A percentile compares a stretch with the other conserved stretches of the same genome.
These are phyloP conservation scores for Drosophila hydei DNA, from an alignment of 1,140 invertebrate species.

Conservation along the genomic window DNA sequence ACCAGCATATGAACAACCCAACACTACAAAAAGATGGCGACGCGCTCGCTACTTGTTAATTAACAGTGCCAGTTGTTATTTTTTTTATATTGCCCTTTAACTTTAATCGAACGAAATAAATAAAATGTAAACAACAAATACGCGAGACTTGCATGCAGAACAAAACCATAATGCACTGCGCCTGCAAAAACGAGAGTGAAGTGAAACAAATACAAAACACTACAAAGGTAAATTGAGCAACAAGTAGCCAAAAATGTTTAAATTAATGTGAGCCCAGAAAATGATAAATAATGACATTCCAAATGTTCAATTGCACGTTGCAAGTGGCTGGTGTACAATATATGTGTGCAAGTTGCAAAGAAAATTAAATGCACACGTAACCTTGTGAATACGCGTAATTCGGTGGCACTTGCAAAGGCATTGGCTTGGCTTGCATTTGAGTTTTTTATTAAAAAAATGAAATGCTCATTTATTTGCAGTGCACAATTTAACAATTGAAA, in stretches of 20 bases:
- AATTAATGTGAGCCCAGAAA: not conserved
- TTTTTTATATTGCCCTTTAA: conserved; percentile 48
- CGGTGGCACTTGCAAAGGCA: conserved; percentile 65
- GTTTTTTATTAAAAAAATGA: conserved; percentile 1
- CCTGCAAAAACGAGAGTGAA: conserved; percentile 36
- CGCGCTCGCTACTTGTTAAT: conserved; percentile 69
- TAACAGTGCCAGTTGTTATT: conserved; percentile 74
- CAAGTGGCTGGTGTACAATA: not conserved
- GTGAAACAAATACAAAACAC: conserved; percentile 67
- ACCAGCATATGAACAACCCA: conserved; percentile 45
- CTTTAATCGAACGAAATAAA: conserved; percentile 41
- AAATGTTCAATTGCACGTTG: not conserved
- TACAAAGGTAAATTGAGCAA: conserved; percentile 62
- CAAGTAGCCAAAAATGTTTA: conserved; percentile 56
- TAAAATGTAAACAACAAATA: conserved; percentile 62
- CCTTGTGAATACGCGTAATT: conserved; percentile 83
- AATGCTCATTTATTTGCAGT: conserved; percentile 29
- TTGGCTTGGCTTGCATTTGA: conserved; percentile 28
- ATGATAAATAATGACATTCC: not conserved
- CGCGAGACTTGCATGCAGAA: conserved; percentile 29
- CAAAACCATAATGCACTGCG: conserved; percentile 42
- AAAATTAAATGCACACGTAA: conserved; percentile 70
- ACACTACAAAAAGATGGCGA: conserved; percentile 73
- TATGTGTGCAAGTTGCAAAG: not conserved
- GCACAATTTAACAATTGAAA: conserved; percentile 24